These are phyloP conservation scores for Cherax destructor DNA, from an alignment of 1,140 invertebrate species.

Conservation along the genomic window DNA sequence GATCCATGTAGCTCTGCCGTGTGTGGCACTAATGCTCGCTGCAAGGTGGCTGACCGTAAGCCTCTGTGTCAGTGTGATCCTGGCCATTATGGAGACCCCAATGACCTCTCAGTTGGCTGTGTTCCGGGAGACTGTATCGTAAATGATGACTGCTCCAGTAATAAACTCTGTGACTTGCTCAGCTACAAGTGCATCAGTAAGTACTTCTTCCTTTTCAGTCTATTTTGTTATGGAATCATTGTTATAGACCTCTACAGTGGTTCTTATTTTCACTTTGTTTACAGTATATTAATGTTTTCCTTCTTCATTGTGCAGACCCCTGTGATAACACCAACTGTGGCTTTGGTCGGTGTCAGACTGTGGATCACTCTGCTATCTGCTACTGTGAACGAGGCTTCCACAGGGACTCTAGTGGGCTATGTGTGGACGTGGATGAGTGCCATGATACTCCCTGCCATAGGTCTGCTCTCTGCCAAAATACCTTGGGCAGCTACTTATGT, in stretches of 20 bases:
- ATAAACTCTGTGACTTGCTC: slow-evolving; percentile 83
- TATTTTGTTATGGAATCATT: background rate
- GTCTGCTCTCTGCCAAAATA: slow-evolving; percentile 85
- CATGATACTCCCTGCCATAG: slow-evolving; percentile 88
- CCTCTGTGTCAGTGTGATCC: slow-evolving; percentile 84
- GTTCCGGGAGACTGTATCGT: slow-evolving; percentile 88
- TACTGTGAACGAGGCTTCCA: slow-evolving; percentile 74
- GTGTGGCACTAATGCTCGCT: slow-evolving; percentile 77
- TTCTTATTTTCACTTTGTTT: background rate
- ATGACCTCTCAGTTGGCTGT: slow-evolving; percentile 78
- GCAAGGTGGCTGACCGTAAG: slow-evolving; percentile 81
- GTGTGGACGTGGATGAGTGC: slow-evolving; percentile 79
- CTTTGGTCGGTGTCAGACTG: slow-evolving; percentile 74
- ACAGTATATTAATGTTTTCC: slow-evolving; percentile 1
- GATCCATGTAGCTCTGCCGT: slow-evolving; percentile 84
- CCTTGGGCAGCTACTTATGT: slow-evolving; percentile 72
- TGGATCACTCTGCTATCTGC: slow-evolving; percentile 74
- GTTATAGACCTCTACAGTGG: background rate
- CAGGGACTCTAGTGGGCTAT: slow-evolving; percentile 80
- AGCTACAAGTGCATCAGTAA: slow-evolving; percentile 72
- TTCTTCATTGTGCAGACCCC: slow-evolving; percentile 71
- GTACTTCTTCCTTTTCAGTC: background rate
- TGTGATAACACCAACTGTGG: slow-evolving; percentile 74
- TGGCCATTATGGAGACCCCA: slow-evolving; percentile 87
- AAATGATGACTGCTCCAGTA: slow-evolving; percentile 84